These are phyloP conservation scores for Myotis lucifugus DNA, from an alignment of 2,113 vertebrate species.

Conservation along the genomic window DNA sequence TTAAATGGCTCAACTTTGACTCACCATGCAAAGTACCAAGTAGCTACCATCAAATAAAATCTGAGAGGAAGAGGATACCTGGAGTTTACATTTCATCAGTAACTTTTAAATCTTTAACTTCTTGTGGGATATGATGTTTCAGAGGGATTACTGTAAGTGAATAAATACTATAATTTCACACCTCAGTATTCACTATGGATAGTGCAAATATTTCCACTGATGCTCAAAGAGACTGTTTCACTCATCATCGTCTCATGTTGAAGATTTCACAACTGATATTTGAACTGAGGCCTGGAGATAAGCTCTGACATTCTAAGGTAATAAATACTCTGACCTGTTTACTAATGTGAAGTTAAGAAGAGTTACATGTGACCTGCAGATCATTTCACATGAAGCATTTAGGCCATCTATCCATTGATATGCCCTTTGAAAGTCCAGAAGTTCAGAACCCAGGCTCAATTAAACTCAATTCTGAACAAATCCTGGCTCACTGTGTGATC, in stretches of 20 bases:
- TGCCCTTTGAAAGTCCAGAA: background rate
- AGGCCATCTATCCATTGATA: background rate
- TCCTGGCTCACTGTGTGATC: background rate
- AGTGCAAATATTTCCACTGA: background rate
- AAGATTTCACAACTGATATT: background rate
- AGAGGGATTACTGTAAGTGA: background rate
- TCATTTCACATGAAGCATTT: background rate
- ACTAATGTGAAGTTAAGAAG: background rate
- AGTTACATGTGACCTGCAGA: background rate
- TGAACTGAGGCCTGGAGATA: background rate
- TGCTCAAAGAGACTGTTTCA: background rate
- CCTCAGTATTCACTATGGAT: background rate
- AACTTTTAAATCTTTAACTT: conserved; percentile 23
- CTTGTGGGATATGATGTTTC: background rate
- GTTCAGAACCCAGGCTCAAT: background rate
- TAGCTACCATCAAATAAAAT: conserved; percentile 26
- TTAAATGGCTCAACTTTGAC: background rate
- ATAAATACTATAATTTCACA: background rate
- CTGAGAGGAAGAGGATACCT: background rate
- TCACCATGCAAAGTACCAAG: background rate
- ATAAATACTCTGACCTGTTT: background rate
- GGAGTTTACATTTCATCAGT: conserved; percentile 10
- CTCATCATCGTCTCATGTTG: background rate
- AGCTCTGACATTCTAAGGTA: background rate
- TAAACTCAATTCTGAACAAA: background rate